Base-by-base conservation (phyloP, 2,888 invertebrate genomes). In the Flexamia atlantica region DNA sequence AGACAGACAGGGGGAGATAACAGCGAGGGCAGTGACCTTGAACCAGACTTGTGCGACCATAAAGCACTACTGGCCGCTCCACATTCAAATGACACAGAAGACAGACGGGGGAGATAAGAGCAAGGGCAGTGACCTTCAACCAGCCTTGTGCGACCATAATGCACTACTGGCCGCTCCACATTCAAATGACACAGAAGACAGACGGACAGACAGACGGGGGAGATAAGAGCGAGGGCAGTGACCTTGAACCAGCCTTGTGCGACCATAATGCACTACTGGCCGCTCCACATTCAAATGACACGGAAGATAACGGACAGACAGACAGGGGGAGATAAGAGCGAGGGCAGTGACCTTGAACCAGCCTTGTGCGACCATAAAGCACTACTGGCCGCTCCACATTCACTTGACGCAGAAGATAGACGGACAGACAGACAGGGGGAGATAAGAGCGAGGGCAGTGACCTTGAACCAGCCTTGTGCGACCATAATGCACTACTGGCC, bases 201-300 rank as follows among this genome's bases (percentile, higher is more conserved):
- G n/a, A n/a, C n/a, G n/a, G n/a, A n/a, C n/a, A 46, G 14, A 46
- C 14, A 46, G 14, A 12, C 2, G 50, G 53, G 53, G 53, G 53
- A 53, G 53, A 53, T 53, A 53, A 53, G 5, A 53, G 53, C 53
- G 53, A 53, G 53, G 53, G 20, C 53, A 53, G 20, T 53, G 53
- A 23, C 53, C 53, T 53, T 53, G 53, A 53, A 53, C 53, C 23
- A 53, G 30, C 64, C 30, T 28, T 30, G 30, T 64, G 64, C 10
- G 28, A 64, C 30, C 64, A 64, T 64, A 64, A 28, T 23, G 14
- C 64, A 64, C 28, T 64, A 64, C 64, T 64, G 64, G 64, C 17
- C 28, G 64, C 64, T 64, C 64, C 14, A 30, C 64, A 64, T 64
- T 64, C 64, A 64, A 30, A 64, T 28, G 36, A 1, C 7, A 30